phyloP scores from a whole-genome alignment of 2,888 invertebrate genomes.

The Eledone cirrhosa region DNA sequence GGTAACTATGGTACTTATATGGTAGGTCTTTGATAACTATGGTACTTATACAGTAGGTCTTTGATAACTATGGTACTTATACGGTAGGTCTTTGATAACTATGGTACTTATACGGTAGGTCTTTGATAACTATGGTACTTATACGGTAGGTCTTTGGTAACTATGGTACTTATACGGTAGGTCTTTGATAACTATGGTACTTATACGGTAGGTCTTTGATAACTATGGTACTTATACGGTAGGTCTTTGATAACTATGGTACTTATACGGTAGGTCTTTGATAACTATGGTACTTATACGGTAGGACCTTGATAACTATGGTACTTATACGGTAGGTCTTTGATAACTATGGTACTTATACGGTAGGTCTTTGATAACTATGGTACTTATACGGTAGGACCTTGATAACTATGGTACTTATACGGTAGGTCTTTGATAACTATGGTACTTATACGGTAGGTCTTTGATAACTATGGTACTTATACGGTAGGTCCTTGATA shows the following conservation, averaged over 20 bases:
- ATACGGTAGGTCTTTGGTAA: conserved; percentile 56
- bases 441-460: conserved; percentile 58
- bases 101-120: no score
- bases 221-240: no score
- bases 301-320: conserved; percentile 52
- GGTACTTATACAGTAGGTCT: no score
- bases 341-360: no score
- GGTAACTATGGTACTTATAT: conserved; percentile 50
- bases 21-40: conserved; percentile 54
- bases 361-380: conserved; percentile 56
- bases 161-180: no score
- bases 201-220: conserved; percentile 54
- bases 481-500: conserved; percentile 56
- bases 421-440: conserved; percentile 55
- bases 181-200: conserved; percentile 54
- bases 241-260: conserved; percentile 53
- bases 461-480: no score
- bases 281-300: no score
- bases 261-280: conserved; percentile 55
- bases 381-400: conserved; percentile 56
- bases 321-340: conserved; percentile 55
- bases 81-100: conserved; percentile 57
- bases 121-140: conserved; percentile 51
- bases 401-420: no score
- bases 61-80: conserved; percentile 49